Conservation (phyloP, 2,888 invertebrate species). For the Actias luna region DNA sequence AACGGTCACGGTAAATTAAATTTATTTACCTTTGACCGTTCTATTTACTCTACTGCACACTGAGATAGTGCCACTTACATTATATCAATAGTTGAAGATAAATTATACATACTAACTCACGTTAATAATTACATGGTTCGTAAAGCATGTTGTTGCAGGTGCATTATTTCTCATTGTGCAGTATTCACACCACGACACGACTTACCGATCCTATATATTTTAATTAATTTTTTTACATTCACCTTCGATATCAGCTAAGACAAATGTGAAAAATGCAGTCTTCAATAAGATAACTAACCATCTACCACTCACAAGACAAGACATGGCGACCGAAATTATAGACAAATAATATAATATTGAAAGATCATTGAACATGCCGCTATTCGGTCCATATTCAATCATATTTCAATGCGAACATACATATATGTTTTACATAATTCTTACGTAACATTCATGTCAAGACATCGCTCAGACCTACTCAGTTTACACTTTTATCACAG, state of each 20-base stretch:
- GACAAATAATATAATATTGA: slow-evolving; percentile 8
- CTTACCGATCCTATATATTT: slow-evolving; percentile 49
- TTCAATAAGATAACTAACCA: slow-evolving; percentile 70
- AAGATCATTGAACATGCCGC: slow-evolving; percentile 9
- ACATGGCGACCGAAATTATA: slow-evolving; percentile 55
- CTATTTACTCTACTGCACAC: slow-evolving; percentile 41
- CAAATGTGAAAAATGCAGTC: slow-evolving; percentile 75
- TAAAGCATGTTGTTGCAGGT: not conserved
- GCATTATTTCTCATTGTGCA: slow-evolving; percentile 39
- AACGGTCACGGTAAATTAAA: slow-evolving; percentile 14
- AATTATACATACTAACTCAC: not conserved
- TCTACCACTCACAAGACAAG: slow-evolving; percentile 64
- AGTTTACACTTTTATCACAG: slow-evolving; percentile 79
- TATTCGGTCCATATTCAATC: not conserved
- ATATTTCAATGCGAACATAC: slow-evolving; percentile 7
- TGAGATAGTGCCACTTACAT: slow-evolving; percentile 21
- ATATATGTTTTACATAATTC: slow-evolving; percentile 20
- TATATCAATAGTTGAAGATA: not conserved
- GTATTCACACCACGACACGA: slow-evolving; percentile 33
- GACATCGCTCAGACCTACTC: slow-evolving; percentile 64
- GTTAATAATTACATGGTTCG: not conserved
- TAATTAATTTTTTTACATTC: slow-evolving; percentile 40
- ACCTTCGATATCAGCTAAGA: slow-evolving; percentile 67
- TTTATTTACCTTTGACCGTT: slow-evolving; percentile 28
- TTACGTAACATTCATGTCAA: slow-evolving; percentile 64